phyloP scores from a whole-genome alignment of 2,888 invertebrate genomes.

The Diadegma fenestrale region DNA sequence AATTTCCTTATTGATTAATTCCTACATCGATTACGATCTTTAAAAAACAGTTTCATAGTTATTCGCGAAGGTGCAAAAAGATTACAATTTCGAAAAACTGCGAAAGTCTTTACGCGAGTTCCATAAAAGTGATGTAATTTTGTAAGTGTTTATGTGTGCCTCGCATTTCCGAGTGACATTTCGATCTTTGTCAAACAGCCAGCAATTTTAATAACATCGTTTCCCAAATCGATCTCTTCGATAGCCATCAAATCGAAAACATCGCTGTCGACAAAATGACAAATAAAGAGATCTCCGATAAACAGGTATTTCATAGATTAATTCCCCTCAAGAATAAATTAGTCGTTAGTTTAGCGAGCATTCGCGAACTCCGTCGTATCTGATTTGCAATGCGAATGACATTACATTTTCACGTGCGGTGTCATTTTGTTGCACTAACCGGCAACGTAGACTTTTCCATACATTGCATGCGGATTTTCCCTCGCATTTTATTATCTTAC shows the following conservation, averaged over 20 bases:
- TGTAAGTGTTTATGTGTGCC: neutral
- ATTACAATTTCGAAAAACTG: too few relatives aligned
- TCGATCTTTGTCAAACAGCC: neutral
- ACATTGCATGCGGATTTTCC: neutral
- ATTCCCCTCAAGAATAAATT: neutral
- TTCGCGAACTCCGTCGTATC: constrained; percentile 14
- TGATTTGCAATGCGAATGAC: neutral
- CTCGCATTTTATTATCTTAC: neutral
- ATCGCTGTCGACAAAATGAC: constrained; percentile 29
- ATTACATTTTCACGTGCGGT: neutral
- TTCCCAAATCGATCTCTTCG: neutral
- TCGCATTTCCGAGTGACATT: neutral
- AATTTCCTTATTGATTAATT: neutral
- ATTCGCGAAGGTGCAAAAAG: neutral
- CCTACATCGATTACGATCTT: neutral
- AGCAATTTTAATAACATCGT: neutral
- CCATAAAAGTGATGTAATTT: neutral
- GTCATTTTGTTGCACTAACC: neutral
- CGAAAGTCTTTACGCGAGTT: neutral
- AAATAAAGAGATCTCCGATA: constrained; percentile 27
- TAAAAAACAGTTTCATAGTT: neutral
- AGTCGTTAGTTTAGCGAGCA: neutral
- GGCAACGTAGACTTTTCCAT: neutral
- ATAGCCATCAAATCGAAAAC: neutral
- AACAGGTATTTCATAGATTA: constrained; percentile 38